A percentile compares a stretch with the other conserved stretches of the same genome.
phyloP scores from a whole-genome alignment of 2,888 invertebrate species.

The Netelia virgata region DNA sequence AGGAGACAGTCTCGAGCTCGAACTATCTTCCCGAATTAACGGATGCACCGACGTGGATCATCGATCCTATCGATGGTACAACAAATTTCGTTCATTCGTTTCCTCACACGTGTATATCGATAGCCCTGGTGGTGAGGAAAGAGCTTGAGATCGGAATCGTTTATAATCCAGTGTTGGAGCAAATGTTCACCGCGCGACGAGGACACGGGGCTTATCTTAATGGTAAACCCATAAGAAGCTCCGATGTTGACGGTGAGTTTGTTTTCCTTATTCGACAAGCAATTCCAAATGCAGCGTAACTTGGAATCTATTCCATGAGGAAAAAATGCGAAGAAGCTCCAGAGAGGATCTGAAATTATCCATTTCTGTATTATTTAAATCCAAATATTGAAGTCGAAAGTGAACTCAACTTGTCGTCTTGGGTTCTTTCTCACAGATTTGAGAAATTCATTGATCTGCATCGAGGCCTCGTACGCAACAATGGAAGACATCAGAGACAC shows the following conservation, averaged over 20 bases:
- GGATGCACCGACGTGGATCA: slow-evolving; percentile 93
- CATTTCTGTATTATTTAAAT: no score
- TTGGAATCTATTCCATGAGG: neutral
- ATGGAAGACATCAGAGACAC: slow-evolving; percentile 77
- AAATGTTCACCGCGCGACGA: slow-evolving; percentile 90
- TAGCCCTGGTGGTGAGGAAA: slow-evolving; percentile 88
- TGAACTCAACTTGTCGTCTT: neutral
- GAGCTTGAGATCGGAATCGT: slow-evolving; percentile 90
- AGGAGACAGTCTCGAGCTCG: slow-evolving; percentile 87
- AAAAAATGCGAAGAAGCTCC: neutral
- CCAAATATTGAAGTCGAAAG: no score
- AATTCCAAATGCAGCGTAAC: neutral
- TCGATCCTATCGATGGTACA: slow-evolving; percentile 95
- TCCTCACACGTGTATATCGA: slow-evolving; percentile 90
- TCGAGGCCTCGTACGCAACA: slow-evolving; percentile 80
- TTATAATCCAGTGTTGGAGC: slow-evolving; percentile 90
- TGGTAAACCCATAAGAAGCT: slow-evolving; percentile 87
- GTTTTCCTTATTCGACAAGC: neutral
- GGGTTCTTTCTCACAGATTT: slow-evolving; percentile 71
- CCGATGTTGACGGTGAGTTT: slow-evolving; percentile 85
- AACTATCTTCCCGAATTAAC: slow-evolving; percentile 88
- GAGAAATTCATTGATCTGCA: slow-evolving; percentile 78
- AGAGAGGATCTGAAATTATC: no score
- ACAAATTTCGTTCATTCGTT: slow-evolving; percentile 93
- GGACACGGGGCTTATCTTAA: slow-evolving; percentile 92